These are phyloP conservation scores for Pseudococcus viburni DNA, from an alignment of 2,888 invertebrate species.

Conservation along the genomic window DNA sequence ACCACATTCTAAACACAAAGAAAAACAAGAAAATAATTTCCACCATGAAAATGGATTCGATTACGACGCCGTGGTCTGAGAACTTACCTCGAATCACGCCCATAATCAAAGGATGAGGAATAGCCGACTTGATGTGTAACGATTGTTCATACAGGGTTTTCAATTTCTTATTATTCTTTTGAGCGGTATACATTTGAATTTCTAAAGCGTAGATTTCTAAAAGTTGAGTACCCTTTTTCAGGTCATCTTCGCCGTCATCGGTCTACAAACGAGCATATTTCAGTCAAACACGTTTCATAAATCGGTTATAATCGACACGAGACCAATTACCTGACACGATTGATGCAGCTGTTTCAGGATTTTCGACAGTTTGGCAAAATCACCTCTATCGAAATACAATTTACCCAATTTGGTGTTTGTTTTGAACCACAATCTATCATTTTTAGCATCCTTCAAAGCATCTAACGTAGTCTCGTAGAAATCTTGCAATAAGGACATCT, in stretches of 20 bases:
- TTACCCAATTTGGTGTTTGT: constrained; percentile 99
- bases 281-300: neutral
- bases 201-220: constrained; percentile 98
- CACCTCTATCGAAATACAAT: constrained; percentile 95
- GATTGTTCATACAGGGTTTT: constrained; percentile 98
- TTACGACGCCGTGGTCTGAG: too few relatives aligned
- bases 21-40: neutral
- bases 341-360: constrained; percentile 97
- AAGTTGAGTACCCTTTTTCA: constrained; percentile 97
- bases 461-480: constrained; percentile 98
- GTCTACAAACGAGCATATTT: constrained; percentile 76
- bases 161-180: constrained; percentile 98
- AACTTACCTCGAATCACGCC: constrained; percentile 93
- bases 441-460: constrained; percentile 96
- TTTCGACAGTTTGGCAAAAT: constrained; percentile 94
- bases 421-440: constrained; percentile 99
- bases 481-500: constrained; percentile 98
- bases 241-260: constrained; percentile 96
- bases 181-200: constrained; percentile 99
- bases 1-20: constrained; percentile 84
- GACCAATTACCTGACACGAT: constrained; percentile 86
- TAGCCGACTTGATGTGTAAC: constrained; percentile 97
- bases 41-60: too few relatives aligned
- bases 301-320: neutral
- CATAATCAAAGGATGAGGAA: constrained; percentile 99